These are phyloP conservation scores for Phaethon lepturus DNA, from an alignment of 2,113 vertebrate species.

Conservation along the genomic window DNA sequence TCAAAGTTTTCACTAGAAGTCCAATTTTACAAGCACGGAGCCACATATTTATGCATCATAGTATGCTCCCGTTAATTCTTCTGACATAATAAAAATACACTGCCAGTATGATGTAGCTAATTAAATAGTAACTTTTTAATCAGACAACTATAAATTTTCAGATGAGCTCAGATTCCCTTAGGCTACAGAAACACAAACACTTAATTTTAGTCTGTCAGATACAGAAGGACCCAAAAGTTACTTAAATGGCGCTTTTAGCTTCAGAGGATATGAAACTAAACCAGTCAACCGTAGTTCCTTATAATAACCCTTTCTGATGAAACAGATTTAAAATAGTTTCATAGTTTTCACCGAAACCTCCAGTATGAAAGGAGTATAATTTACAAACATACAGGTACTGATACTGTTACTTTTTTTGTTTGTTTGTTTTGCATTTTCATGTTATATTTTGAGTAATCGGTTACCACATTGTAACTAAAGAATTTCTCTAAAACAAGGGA, in stretches of 20 bases:
- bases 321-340: background rate
- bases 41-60: background rate
- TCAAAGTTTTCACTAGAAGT: background rate
- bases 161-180: background rate
- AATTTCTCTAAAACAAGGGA: background rate
- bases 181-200: background rate
- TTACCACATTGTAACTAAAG: accelerated
- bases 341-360: background rate
- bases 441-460: accelerated
- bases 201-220: background rate
- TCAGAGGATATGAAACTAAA: background rate
- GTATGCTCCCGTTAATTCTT: background rate
- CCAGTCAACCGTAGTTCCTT: background rate
- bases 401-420: background rate
- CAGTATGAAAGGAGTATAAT: background rate
- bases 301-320: background rate
- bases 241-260: background rate
- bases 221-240: background rate
- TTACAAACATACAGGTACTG: background rate
- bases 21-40: background rate
- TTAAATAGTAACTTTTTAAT: background rate
- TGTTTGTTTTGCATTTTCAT: background rate
- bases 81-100: background rate
- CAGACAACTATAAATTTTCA: background rate
- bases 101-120: background rate